phyloP scores from a whole-genome alignment of 2,113 vertebrate genomes.

The Stegastes partitus region DNA sequence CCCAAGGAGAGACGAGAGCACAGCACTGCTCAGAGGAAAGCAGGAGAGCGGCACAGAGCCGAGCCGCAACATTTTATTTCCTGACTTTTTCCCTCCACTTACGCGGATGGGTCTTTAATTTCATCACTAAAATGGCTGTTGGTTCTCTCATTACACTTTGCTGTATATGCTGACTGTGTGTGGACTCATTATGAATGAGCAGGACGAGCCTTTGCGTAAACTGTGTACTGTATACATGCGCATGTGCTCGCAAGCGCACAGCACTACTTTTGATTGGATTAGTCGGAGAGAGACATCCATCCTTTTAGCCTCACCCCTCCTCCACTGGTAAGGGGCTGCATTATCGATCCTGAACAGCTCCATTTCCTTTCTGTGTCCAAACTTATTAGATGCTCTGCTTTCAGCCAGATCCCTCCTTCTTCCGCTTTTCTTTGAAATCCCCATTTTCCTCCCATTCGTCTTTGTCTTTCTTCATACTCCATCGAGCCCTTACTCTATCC shows the following conservation, averaged over 20 bases:
- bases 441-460: conserved; percentile 26
- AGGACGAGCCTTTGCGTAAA: conserved; percentile 15
- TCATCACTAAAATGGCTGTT: conserved; percentile 62
- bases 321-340: conserved; percentile 61
- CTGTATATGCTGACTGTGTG: conserved; percentile 45
- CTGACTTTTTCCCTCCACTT: conserved; percentile 54
- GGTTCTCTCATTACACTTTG: conserved; percentile 64
- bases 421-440: conserved; percentile 35
- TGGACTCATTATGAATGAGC: conserved; percentile 47
- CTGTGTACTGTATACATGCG: conserved; percentile 27
- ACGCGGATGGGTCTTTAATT: conserved; percentile 68
- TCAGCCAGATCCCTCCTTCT: conserved; percentile 33
- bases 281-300: conserved; percentile 70
- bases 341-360: conserved; percentile 82
- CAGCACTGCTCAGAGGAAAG: conserved; percentile 29
- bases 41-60: conserved; percentile 1
- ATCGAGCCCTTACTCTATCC: conserved; percentile 18
- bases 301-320: conserved; percentile 61
- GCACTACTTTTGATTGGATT: conserved; percentile 79
- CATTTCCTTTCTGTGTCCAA: conserved; percentile 81
- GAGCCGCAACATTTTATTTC: conserved; percentile 49
- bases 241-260: conserved; percentile 23
- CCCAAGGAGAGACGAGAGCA: conserved; percentile 49
- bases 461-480: conserved; percentile 38
- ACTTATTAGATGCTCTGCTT: conserved; percentile 74